Conservation (phyloP, 2,113 vertebrate species). For the Gymnocephalus cernua region DNA sequence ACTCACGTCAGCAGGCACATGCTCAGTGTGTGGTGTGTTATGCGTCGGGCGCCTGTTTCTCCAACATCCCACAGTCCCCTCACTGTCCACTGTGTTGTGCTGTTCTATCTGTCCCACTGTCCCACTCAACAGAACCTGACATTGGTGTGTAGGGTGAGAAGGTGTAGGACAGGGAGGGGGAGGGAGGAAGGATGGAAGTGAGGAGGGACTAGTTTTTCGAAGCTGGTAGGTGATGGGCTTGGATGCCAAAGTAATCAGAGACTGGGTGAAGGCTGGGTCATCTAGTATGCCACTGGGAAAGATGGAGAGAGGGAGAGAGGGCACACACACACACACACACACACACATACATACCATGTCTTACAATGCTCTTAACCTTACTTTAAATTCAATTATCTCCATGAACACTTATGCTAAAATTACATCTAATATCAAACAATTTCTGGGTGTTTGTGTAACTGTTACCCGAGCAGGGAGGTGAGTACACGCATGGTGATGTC, state of each 20-base stretch:
- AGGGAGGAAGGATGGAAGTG: background rate
- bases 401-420: background rate
- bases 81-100: conserved; percentile 10
- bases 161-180: background rate
- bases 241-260: conserved; percentile 68
- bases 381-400: background rate
- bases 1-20: conserved; percentile 81
- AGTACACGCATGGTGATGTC: conserved; percentile 82
- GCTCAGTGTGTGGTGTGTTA: conserved; percentile 25
- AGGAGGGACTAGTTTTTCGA: conserved; percentile 13
- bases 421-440: background rate
- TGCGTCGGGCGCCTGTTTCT: conserved; percentile 24
- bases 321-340: background rate
- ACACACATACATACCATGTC: background rate
- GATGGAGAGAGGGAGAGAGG: background rate
- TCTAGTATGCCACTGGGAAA: conserved; percentile 86
- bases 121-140: background rate
- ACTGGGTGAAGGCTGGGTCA: conserved; percentile 83
- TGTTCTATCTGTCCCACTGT: conserved; percentile 11
- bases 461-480: conserved; percentile 86
- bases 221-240: conserved; percentile 86
- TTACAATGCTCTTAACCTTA: background rate
- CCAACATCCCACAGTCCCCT: background rate
- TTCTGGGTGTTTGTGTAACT: background rate
- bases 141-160: background rate